These are phyloP conservation scores for Ctenodactylus gundi DNA, from an alignment of 2,113 vertebrate genomes.

Conservation along the genomic window DNA sequence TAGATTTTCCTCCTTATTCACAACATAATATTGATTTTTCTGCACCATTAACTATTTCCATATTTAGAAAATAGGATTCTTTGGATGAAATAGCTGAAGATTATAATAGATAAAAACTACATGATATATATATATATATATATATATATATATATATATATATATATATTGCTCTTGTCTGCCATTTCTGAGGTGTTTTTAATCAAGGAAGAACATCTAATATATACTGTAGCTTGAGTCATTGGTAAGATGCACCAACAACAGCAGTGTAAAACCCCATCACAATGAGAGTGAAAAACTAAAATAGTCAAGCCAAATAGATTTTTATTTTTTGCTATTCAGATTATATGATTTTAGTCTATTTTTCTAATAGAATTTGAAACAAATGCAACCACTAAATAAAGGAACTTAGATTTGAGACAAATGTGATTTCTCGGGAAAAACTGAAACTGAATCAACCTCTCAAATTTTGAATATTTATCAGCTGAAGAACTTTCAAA, in stretches of 20 bases:
- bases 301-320: too few relatives aligned
- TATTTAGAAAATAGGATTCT: constrained; percentile 4
- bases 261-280: neutral
- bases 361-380: neutral
- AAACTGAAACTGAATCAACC: neutral
- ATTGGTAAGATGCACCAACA: neutral
- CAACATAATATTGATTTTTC: constrained; percentile 1
- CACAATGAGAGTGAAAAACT: neutral
- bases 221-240: neutral
- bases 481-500: constrained; percentile 23
- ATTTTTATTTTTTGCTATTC: neutral
- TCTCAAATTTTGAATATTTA: constrained; percentile 19
- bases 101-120: neutral
- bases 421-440: neutral
- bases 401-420: constrained; percentile 1
- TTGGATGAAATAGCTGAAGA: constrained; percentile 34
- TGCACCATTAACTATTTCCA: constrained; percentile 44
- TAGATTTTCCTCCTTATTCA: neutral
- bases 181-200: neutral
- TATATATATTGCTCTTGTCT: constrained; percentile 29
- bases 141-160: neutral
- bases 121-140: neutral
- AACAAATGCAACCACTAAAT: neutral
- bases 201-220: neutral
- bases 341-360: neutral